Evolutionary conservation across 2,113 vertebrate species (phyloP), one percentile per base, ranked within the genome.

Genomic region (Hiodon alosoides): DNA sequence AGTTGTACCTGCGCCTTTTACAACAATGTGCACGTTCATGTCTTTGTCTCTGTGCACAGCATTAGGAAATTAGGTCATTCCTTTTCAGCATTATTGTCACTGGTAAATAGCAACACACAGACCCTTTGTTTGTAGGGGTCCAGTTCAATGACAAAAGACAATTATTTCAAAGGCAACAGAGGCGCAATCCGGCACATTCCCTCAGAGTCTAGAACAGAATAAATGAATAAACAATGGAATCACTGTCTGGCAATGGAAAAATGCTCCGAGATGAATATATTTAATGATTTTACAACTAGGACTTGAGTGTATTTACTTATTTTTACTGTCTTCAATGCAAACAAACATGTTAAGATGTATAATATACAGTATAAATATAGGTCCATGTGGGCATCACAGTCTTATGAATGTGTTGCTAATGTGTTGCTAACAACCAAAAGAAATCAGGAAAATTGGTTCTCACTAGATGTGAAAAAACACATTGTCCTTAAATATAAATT

Each of bases 1-100:
- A 55, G n/a, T 50, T 60, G 54, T 62, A 69, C n/a, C 48, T n/a
- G 52, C 53, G 67, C 16, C 16, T 3, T 9, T 53, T 13, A 9
- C 13, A 69, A 70, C 58, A 59, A 52, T 60, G 16, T 16, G 50
- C 0, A 2, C 48, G 9, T 62, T 11, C 31, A 31, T 31, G 31
- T 67, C 5, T 67, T 59, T 31, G 58, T 75, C 51, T 74, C 7
- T 48, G 66, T 52, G 4, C 55, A 17, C 31, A 55, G 53, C 31
- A 48, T 64, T 9, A 70, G 67, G 58, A 76, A 75, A 69, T 69
- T 8, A 76, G 58, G 67, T 62, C 67, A 76, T 46, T n/a, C 50
- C 14, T 9, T 53, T 58, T 58, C 46, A 58, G 13, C n/a, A 61
- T 69, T 70, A 52, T 52, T 46, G 53, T n/a, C n/a, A 47, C 50